phyloP scores from a whole-genome alignment of 1,140 invertebrate genomes.

The Pinna nobilis region DNA sequence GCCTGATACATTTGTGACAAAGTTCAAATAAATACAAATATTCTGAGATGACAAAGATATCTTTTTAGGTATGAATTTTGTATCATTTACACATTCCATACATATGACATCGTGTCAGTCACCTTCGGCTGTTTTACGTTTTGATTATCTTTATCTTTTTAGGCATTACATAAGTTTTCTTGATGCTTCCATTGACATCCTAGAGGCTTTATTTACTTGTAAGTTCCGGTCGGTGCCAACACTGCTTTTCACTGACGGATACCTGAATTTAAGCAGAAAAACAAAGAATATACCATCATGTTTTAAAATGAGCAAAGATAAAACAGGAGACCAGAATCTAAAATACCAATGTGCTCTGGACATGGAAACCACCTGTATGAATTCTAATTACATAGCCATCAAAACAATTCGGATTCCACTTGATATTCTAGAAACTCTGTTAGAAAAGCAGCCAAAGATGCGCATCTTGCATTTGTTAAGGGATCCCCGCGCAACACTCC shows the following conservation, averaged over 20 bases:
- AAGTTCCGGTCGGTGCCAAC: conserved; percentile 10
- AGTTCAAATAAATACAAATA: too few relatives aligned
- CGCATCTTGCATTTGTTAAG: conserved; percentile 27
- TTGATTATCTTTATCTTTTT: too few relatives aligned
- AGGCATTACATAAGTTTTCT: conserved; percentile 13
- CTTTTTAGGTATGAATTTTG: too few relatives aligned
- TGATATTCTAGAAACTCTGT: conserved; percentile 19
- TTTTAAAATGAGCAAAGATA: neutral
- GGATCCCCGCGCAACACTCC: conserved; percentile 21
- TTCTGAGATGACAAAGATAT: too few relatives aligned
- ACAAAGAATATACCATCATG: neutral
- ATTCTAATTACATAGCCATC: conserved; percentile 16
- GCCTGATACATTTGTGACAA: too few relatives aligned
- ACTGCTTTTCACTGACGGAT: neutral
- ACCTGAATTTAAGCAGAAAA: neutral
- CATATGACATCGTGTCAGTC: too few relatives aligned
- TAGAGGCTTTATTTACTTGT: conserved; percentile 20
- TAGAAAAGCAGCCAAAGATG: conserved; percentile 22
- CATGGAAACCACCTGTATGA: conserved; percentile 12
- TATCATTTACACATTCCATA: too few relatives aligned
- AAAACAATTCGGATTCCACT: conserved; percentile 37
- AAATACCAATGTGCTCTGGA: conserved; percentile 20
- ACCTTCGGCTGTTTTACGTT: too few relatives aligned
- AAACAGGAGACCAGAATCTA: neutral
- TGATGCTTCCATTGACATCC: neutral